Conservation (phyloP, 1,140 invertebrate genomes). For the Musca vetustissima region DNA sequence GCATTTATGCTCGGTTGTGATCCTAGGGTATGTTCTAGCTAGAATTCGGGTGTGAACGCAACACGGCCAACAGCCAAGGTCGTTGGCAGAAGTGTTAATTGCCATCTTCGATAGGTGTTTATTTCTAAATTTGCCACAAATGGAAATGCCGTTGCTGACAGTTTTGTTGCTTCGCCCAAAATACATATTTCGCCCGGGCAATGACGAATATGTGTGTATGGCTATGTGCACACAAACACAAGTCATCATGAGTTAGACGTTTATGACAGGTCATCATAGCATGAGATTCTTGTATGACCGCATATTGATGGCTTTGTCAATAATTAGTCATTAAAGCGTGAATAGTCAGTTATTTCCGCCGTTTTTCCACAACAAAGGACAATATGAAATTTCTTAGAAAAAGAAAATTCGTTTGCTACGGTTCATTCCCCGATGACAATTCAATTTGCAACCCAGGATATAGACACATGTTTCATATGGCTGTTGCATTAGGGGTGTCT, state of each 20-base stretch:
- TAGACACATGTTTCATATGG: not conserved
- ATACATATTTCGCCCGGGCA: no score
- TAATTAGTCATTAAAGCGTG: constrained; percentile 21
- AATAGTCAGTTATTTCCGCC: constrained; percentile 2
- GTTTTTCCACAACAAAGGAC: not conserved
- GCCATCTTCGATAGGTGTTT: not conserved
- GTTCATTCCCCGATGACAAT: constrained; percentile 1
- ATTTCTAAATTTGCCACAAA: not conserved
- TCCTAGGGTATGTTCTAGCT: not conserved
- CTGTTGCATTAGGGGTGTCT: constrained; percentile 6
- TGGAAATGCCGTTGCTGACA: no score
- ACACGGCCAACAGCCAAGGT: not conserved
- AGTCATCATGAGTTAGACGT: no score
- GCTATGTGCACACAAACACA: no score
- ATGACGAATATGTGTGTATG: no score
- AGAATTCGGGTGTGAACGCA: not conserved
- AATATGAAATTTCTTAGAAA: not conserved
- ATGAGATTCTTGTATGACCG: constrained; percentile 14
- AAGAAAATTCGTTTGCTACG: constrained; percentile 1
- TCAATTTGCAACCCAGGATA: not conserved
- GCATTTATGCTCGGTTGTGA: not conserved
- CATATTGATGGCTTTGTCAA: constrained; percentile 11
- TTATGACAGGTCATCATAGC: not conserved
- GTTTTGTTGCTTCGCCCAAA: no score
- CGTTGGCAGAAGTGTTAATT: not conserved